Base-by-base conservation (phyloP, 1,140 invertebrate genomes). In the Euwallacea similis region DNA sequence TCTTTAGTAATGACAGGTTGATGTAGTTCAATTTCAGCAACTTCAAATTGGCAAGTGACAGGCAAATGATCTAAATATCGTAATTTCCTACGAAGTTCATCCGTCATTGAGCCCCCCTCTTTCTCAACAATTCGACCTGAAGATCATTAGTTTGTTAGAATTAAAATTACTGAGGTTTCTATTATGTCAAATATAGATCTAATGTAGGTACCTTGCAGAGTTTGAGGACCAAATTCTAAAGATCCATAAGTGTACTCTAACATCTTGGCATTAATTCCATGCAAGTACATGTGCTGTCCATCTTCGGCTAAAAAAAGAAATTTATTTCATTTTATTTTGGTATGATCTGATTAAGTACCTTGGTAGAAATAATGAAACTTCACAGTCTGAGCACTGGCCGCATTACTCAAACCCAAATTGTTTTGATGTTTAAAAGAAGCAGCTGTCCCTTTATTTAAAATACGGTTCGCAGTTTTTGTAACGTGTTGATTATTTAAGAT, bases 231-330 rank as follows among this genome's bases (percentile, higher is more conserved):
- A 53, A 89, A 83, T 69, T 93, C 90, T 56, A 98, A 85, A 55
- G 85, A 87, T 13, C 93, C 94, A 84, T 95, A 98, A 56, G 93
- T 89, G 55, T 89, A 87, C 77, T 93, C 90, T 72, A 99, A 81
- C 88, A 98, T 96, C 61, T 91, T 90, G 2, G 93, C 89, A 83
- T 98, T 98, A 73, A 98, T 81, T 4, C 93, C 89, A 84, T 98
- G 93, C 56, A 98, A 82, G 81, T 95, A 99, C 41, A 98, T 88
- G 79, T 96, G 92, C 81, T 97, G 95, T 0, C 96, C 96, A 84
- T 97, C 94, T 44, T 86, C 84, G 67, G 91, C 92, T 93, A 76
- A 50, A 85, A 72, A 69, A 71, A 61, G 42, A 66, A 42, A 66
- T 33, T 33, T 33, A 33, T 2, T 33, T 2, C 21, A 33, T 4